Evolutionary conservation across 2,113 vertebrate genomes (phyloP), one percentile per base, ranked within the genome.

Genomic region (Perccottus glenii): DNA sequence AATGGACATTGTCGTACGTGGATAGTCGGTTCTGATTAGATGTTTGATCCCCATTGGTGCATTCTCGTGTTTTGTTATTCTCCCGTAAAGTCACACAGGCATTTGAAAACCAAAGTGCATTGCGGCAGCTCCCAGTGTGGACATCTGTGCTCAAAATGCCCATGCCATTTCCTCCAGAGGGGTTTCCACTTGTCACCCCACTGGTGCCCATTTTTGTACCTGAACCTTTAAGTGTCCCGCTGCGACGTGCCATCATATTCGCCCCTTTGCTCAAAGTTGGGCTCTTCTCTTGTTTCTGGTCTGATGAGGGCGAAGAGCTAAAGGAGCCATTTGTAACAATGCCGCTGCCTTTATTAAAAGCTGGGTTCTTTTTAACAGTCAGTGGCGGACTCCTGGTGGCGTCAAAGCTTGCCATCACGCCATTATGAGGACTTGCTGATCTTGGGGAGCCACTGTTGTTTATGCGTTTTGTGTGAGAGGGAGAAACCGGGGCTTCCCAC

Each of bases 271-370:
- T 90, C 4, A 95, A 44, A 6, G 88, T 78, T 64, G 93, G 96
- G 58, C 73, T 89, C 83, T 95, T 98, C 78, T 99, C 97, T 0
- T 92, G 90, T 14, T 76, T 87, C 5, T 85, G 78, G 19, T 90
- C 87, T 0, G 88, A 90, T 0, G 92, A 92, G 32, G 95, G 94
- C 0, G 93, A 93, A 73, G 95, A 96, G 92, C 98, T 99, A 80
- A 99, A 99, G 15, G 98, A 99, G 4, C 98, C 98, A 0, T 98
- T 99, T 43, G 98, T 99, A 69, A 99, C 98, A 14, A 99, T 98
- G 12, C 98, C 98, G 0, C 97, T 98, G 11, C 98, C 98, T 87
- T 98, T 99, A 57, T 88, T 96, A 84, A 98, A 98, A 2, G 97
- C 96, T 0, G 96, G 96, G 74, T 98, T 99, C 89, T 98, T 98